These are phyloP conservation scores for Trisateles emortualis DNA, from an alignment of 2,888 invertebrate species.

Conservation along the genomic window DNA sequence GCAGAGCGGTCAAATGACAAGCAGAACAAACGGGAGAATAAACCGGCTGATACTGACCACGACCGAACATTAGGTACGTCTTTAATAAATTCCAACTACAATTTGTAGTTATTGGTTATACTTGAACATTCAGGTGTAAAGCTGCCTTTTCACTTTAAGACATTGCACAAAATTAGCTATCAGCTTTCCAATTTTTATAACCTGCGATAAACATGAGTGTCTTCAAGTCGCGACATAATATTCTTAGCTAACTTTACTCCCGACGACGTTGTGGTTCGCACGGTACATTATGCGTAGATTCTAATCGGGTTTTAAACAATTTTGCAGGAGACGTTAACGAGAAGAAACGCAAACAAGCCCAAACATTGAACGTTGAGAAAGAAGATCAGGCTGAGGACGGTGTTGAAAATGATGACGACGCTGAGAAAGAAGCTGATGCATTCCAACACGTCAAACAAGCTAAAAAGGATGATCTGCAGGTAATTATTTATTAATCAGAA, in stretches of 20 bases:
- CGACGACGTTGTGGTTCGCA: too few relatives aligned
- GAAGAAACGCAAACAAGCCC: conserved; percentile 88
- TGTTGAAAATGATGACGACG: conserved; percentile 72
- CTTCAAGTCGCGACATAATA: too few relatives aligned
- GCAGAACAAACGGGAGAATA: conserved; percentile 86
- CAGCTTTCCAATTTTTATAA: too few relatives aligned
- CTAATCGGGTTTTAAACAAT: not conserved
- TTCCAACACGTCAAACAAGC: conserved; percentile 95
- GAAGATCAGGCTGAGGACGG: conserved; percentile 82
- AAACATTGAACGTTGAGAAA: conserved; percentile 84
- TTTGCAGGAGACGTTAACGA: conserved; percentile 88
- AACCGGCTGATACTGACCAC: conserved; percentile 92
- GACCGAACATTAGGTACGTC: conserved; percentile 88
- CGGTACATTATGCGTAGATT: too few relatives aligned
- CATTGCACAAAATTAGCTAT: too few relatives aligned
- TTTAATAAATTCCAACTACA: too few relatives aligned
- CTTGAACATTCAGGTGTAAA: too few relatives aligned
- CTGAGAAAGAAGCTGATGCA: conserved; percentile 87
- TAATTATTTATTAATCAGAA: too few relatives aligned
- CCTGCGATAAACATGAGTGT: too few relatives aligned
- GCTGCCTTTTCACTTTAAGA: too few relatives aligned
- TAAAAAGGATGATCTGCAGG: conserved; percentile 90
- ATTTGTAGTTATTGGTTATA: too few relatives aligned
- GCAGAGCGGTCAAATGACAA: conserved; percentile 74
- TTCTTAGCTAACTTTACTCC: too few relatives aligned